Base-by-base conservation (phyloP, 2,888 invertebrate species). In the Slavum lentiscoides region DNA sequence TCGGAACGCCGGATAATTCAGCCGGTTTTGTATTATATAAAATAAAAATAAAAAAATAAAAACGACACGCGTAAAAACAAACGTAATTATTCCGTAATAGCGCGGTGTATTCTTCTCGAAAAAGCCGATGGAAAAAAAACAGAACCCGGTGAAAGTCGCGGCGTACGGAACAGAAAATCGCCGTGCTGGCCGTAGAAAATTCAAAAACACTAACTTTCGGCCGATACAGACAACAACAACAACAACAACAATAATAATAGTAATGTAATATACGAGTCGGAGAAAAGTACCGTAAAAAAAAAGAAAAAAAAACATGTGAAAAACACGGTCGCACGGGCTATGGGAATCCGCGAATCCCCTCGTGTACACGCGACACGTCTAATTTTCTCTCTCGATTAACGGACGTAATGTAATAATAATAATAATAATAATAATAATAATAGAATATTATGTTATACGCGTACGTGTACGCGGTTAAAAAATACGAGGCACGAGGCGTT, bases 361-460 rank as follows among this genome's bases (percentile, higher is more conserved):
- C 15, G 23, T 61, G 72, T 72, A 21, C 15, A n/a, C 23, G 13
- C 43, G n/a, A 30, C 9, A 9, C 73, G 15, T 49, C 73, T n/a
- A 74, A 74, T 62, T 74, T 62, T 62, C 73, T 74, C 73, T 74
- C 62, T 62, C 62, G 30, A 53, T 53, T 62, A 74, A n/a, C 62
- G 37, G 23, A 30, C 30, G 30, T 19, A 61, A 23, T 72, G 43
- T 53, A 19, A 49, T 9, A 43, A 30, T 30, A 30, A 30, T 30
- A 30, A 30, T 30, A 30, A 30, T 2, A 30, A 30, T 30, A 30
- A 30, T 2, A 30, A 30, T 43, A 7, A 9, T 39, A 39, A 23
- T 62, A 62, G 7, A 62, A 73, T 62, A 49, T 43, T 43, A 43
- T 30, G 30, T 30, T 30, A 30, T 30, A 30, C 30, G 30, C 30